Base-by-base conservation (phyloP, 2,113 vertebrate species). In the Thryonomys swinderianus region DNA sequence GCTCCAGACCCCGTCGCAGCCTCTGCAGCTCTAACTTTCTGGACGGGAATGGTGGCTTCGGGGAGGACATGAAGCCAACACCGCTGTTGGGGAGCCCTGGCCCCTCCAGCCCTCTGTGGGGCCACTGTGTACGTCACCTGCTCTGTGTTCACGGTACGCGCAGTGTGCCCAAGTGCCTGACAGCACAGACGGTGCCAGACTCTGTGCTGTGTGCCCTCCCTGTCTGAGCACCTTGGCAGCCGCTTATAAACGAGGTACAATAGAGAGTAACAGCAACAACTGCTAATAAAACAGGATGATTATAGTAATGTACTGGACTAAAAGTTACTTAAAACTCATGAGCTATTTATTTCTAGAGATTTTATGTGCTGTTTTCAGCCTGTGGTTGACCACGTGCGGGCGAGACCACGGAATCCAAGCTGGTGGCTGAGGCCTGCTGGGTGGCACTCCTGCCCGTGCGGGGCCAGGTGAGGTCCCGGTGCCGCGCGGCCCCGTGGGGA, bases 41-140 rank as follows among this genome's bases (percentile, higher is more conserved):
- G 37, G 45, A 71, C 34, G 55, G 13, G 90, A 61, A n/a, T 20
- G 18, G 64, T 30, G 53, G 12, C 59, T 85, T 62, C 74, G 3
- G 2, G 14, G 71, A 37, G 42, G 71, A 45, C 7, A 13, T 30
- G 42, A 27, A 30, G 27, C 23, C 45, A 14, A 74, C n/a, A n/a
- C n/a, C n/a, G n/a, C n/a, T n/a, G n/a, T n/a, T n/a, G n/a, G n/a
- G n/a, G n/a, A n/a, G n/a, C n/a, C n/a, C n/a, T n/a, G n/a, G n/a
- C n/a, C n/a, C n/a, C n/a, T n/a, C n/a, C n/a, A n/a, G n/a, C n/a
- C n/a, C n/a, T n/a, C n/a, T n/a, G n/a, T n/a, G n/a, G n/a, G n/a
- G n/a, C n/a, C n/a, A n/a, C n/a, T n/a, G n/a, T 13, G 0, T 3
- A 2, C 27, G 2, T 34, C 17, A 0, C 0, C 30, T 16, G 40